phyloP scores from a whole-genome alignment of 2,888 invertebrate genomes.

The Diaperis boleti region DNA sequence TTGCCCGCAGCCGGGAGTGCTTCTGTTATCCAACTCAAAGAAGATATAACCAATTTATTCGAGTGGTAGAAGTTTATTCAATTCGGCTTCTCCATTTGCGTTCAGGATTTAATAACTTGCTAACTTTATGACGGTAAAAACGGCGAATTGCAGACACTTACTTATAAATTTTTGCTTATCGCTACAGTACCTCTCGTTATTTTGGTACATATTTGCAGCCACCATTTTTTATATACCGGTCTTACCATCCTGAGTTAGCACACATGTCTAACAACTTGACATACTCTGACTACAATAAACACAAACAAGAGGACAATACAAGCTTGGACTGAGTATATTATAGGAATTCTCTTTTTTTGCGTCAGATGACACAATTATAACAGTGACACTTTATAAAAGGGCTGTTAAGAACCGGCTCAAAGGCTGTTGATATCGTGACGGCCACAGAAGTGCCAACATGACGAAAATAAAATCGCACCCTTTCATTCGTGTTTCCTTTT shows the following conservation, averaged over 20 bases:
- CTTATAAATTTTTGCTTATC: no score
- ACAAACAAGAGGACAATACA: no score
- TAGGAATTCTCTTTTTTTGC: neutral
- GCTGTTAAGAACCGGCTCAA: conserved; percentile 24
- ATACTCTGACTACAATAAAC: no score
- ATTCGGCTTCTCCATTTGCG: conserved; percentile 62
- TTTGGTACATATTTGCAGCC: no score
- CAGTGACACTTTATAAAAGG: conserved; percentile 24
- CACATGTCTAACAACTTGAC: no score
- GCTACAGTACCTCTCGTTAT: no score
- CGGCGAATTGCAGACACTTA: neutral
- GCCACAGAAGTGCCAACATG: conserved; percentile 38
- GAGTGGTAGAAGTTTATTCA: conserved; percentile 63
- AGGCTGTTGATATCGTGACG: conserved; percentile 29
- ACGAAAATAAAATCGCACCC: conserved; percentile 38
- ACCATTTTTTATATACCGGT: no score
- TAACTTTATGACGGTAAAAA: neutral
- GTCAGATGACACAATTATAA: neutral
- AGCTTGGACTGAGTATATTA: neutral
- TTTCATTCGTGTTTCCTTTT: conserved; percentile 42
- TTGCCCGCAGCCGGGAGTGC: conserved; percentile 53
- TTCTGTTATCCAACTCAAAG: conserved; percentile 57
- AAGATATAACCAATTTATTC: conserved; percentile 62
- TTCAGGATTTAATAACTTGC: conserved; percentile 29
- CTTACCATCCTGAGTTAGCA: no score